These are phyloP conservation scores for Ceraclea dissimilis DNA, from an alignment of 2,888 invertebrate species.

Conservation along the genomic window DNA sequence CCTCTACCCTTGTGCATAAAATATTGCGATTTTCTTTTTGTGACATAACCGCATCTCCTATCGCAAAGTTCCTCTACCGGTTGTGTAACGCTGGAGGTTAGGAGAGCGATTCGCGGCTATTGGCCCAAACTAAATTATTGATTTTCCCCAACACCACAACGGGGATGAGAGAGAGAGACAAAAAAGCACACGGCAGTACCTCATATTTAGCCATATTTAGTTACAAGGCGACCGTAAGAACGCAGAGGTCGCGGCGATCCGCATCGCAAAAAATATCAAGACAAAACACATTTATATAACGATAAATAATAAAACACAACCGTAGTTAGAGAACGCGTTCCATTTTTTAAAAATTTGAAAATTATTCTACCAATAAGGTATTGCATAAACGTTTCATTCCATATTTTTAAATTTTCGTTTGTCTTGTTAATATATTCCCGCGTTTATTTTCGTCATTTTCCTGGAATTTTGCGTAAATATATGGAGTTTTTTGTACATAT, in stretches of 20 bases:
- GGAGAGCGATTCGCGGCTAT: slow-evolving; percentile 23
- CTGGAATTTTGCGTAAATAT: not conserved
- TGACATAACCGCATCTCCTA: not conserved
- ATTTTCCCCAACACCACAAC: slow-evolving; percentile 18
- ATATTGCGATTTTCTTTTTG: not conserved
- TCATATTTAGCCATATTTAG: not conserved
- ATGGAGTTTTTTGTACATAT: not conserved
- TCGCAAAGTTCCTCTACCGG: slow-evolving; percentile 16
- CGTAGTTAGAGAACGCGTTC: not conserved
- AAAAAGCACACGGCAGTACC: not conserved
- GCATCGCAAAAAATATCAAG: not conserved
- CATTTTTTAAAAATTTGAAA: not conserved
- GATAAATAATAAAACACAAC: not conserved
- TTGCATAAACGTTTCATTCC: too few species aligned
- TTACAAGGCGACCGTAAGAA: not conserved
- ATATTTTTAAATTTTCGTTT: too few species aligned
- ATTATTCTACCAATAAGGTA: too few species aligned
- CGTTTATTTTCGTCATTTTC: not conserved
- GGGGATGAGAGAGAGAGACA: slow-evolving; percentile 7
- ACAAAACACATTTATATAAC: not conserved
- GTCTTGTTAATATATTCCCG: not conserved
- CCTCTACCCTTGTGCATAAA: too few species aligned
- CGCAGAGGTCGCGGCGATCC: not conserved
- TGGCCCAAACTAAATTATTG: slow-evolving; percentile 23
- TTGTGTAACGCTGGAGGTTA: slow-evolving; percentile 23